phyloP scores from a whole-genome alignment of 2,113 vertebrate species.

The Scomber colias region DNA sequence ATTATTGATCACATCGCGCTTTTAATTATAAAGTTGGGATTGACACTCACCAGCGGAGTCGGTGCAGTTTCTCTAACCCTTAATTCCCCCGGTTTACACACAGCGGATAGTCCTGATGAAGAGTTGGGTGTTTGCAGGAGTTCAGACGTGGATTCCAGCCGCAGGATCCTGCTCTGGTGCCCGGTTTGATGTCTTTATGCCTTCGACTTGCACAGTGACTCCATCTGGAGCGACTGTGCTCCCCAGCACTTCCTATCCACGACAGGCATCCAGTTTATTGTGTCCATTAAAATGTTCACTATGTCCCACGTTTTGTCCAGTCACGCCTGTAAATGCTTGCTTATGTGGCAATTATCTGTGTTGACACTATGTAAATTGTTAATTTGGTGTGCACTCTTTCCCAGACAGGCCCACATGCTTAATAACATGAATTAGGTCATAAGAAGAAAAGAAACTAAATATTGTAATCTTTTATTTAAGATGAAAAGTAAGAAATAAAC shows the following conservation, averaged over 20 bases:
- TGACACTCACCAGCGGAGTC: constrained; percentile 37
- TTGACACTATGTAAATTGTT: not conserved
- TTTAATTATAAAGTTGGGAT: constrained; percentile 22
- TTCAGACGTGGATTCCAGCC: constrained; percentile 64
- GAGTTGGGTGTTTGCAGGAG: constrained; percentile 48
- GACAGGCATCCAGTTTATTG: constrained; percentile 61
- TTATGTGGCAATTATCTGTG: constrained; percentile 18
- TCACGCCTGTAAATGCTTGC: constrained; percentile 40
- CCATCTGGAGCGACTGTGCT: constrained; percentile 67
- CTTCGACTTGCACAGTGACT: constrained; percentile 63
- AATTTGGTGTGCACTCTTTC: not conserved
- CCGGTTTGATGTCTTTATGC: constrained; percentile 62
- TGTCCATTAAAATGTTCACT: constrained; percentile 61
- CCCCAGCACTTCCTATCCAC: constrained; percentile 55
- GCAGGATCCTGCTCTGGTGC: constrained; percentile 56
- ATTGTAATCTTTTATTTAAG: constrained; percentile 12
- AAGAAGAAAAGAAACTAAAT: not conserved
- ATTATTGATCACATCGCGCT: constrained; percentile 9
- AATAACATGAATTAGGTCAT: not conserved
- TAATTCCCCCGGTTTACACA: constrained; percentile 19
- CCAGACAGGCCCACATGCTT: not conserved
- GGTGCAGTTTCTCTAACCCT: constrained; percentile 32
- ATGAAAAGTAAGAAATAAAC: not conserved
- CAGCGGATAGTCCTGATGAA: constrained; percentile 50
- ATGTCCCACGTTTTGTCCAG: constrained; percentile 26